Evolutionary conservation across 2,113 vertebrate genomes (phyloP), one percentile per base, ranked within the genome.

Genomic region (Columba janthina): DNA sequence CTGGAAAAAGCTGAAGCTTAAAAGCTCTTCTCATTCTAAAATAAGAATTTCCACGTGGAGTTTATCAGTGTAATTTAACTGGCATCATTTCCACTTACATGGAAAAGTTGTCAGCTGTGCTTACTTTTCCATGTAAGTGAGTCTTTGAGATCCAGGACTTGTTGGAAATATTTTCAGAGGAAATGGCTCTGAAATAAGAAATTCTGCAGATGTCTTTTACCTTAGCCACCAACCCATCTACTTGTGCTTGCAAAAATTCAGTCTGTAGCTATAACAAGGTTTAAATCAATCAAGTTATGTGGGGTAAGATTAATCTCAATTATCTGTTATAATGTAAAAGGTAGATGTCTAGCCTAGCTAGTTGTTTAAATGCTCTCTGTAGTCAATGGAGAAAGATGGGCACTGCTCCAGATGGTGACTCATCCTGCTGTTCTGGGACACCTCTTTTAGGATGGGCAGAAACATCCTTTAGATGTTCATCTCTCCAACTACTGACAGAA

Each of bases 51-150:
- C 75, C 82, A 80, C 12, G 2, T 70, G 28, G 46, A 79, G 40
- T 80, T 90, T 81, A 85, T 88, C 71, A 66, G 15, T 60, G 36
- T 77, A 90, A 94, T 83, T 92, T 92, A 79, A 58, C 15, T 42
- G 51, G 19, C 53, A 83, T 90, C 0, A 66, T 78, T 95, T 92
- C 51, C 44, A 84, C 46, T 77, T 89, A 89, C 36, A 67, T 71
- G 89, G 69, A 89, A 85, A 89, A 75, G 46, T 77, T 86, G 89
- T 87, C 84, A 81, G 87, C 34, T 34, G 29, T 7, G 5, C 78
- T 91, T 58, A 78, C 18, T 94, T 97, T 92, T 88, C 72, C 72
- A 58, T 74, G 22, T 46, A 66, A 73, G 29, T 0, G 0, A 71
- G 46, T 28, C 20, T 66, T 88, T 58, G 48, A 71, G 26, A 77